phyloP scores from a whole-genome alignment of 2,113 vertebrate species.

The Indicator maculatus region DNA sequence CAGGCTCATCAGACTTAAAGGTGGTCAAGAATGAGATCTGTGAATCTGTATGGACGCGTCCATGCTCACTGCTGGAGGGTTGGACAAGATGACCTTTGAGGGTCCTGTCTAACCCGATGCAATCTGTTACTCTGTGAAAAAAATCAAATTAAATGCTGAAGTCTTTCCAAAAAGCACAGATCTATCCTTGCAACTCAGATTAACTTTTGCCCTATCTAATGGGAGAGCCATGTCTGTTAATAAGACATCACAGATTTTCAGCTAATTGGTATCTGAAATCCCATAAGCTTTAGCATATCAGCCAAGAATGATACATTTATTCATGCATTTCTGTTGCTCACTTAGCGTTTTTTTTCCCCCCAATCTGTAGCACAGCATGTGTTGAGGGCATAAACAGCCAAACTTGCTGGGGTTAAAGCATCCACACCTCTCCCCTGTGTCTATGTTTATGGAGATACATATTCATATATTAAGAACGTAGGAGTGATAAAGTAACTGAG shows the following conservation, averaged over 20 bases:
- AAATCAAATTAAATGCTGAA: neutral
- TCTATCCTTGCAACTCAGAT: neutral
- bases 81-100: no score
- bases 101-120: no score
- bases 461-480: neutral
- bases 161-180: neutral
- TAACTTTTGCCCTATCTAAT: neutral
- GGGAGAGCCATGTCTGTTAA: neutral
- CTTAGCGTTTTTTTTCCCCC: neutral
- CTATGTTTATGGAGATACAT: neutral
- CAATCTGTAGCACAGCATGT: slow-evolving; percentile 8
- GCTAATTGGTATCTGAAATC: slow-evolving; percentile 37
- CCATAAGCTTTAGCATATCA: slow-evolving; percentile 4
- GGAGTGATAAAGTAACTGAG: neutral
- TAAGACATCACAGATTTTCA: slow-evolving; percentile 35
- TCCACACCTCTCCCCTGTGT: neutral
- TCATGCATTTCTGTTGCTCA: slow-evolving; percentile 35
- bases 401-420: neutral
- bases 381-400: neutral
- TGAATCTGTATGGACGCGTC: no score
- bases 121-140: neutral
- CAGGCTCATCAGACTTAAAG: neutral
- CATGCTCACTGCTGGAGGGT: no score
- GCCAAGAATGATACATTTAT: slow-evolving; percentile 35
- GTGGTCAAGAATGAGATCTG: neutral